Conservation (phyloP, 2,888 invertebrate genomes). For the Dioctria rufipes region DNA sequence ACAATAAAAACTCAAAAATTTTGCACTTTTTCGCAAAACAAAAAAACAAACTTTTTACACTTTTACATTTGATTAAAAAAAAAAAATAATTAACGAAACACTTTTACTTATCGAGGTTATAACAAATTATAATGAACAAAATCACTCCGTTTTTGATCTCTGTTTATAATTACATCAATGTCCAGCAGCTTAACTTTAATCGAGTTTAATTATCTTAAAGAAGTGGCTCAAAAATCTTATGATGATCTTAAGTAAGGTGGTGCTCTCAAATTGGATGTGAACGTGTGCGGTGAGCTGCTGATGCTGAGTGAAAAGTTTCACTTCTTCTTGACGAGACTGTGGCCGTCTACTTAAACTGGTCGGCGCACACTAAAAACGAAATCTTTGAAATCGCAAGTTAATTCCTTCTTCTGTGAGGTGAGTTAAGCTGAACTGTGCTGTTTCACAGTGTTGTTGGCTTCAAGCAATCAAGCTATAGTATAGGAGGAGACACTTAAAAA, state of each 20-base stretch:
- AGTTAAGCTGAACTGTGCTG: neutral
- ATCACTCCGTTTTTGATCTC: constrained; percentile 32
- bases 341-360: constrained; percentile 72
- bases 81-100: neutral
- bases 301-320: constrained; percentile 56
- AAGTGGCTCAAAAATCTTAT: constrained; percentile 27
- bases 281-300: constrained; percentile 28
- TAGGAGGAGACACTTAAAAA: constrained; percentile 30
- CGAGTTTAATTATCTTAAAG: constrained; percentile 20
- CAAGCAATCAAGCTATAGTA: constrained; percentile 12
- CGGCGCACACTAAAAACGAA: constrained; percentile 72
- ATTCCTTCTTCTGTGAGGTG: constrained; percentile 56
- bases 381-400: constrained; percentile 64
- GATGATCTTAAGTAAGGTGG: constrained; percentile 37
- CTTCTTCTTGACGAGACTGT: constrained; percentile 62
- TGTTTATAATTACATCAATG: neutral
- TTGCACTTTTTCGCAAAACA: neutral
- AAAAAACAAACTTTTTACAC: neutral
- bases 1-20: neutral
- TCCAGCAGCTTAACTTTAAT: neutral
- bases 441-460: constrained; percentile 14
- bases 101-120: neutral
- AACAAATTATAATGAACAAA: constrained; percentile 1
- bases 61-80: neutral
- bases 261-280: constrained; percentile 41